Evolutionary conservation across 2,113 vertebrate genomes (phyloP).

Genomic region (Chloroceryle aenea): DNA sequence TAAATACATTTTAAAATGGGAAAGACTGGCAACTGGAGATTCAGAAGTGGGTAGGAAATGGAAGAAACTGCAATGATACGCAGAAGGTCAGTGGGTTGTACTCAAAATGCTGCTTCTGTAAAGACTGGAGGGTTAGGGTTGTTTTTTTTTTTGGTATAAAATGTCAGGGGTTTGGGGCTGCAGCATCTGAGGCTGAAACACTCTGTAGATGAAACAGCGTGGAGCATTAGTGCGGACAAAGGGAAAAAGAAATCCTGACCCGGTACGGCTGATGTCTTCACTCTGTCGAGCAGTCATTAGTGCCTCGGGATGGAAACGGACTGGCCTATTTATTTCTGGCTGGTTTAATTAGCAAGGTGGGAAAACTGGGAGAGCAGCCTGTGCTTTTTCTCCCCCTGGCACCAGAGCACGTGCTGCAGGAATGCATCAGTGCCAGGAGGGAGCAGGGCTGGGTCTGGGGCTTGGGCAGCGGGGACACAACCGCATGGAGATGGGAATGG

Average conservation of each 20-base stretch:
- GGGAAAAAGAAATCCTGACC: neutral
- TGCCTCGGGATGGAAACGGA: neutral
- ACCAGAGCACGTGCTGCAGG: neutral
- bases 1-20: neutral
- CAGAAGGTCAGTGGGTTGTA: neutral
- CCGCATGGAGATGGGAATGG: rapidly evolving
- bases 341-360: constrained; percentile 29
- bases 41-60: neutral
- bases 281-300: neutral
- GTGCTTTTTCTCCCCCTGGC: neutral
- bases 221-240: neutral
- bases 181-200: neutral
- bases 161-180: neutral
- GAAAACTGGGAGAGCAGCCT: neutral
- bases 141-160: neutral
- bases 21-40: neutral
- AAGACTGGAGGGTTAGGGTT: neutral
- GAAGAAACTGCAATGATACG: neutral
- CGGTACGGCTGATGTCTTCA: neutral
- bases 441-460: neutral
- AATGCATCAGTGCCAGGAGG: rapidly evolving
- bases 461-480: rapidly evolving
- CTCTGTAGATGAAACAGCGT: rapidly evolving
- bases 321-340: constrained; percentile 34
- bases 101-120: neutral